Base-by-base conservation (phyloP, 2,113 vertebrate genomes). In the Columba livia region DNA sequence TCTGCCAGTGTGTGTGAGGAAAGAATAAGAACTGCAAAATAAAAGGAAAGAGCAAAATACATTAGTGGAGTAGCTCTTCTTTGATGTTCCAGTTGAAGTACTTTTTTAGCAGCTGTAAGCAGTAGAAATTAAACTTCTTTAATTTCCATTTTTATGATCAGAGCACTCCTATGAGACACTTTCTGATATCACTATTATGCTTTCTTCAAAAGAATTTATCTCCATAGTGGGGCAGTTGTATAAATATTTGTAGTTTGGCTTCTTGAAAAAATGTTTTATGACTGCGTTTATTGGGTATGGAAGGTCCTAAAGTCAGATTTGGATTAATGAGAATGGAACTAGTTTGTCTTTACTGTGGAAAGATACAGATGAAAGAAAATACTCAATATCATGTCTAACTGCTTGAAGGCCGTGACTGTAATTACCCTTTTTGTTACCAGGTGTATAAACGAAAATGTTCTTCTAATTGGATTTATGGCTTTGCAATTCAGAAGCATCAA, bases 91-190 rank as follows among this genome's bases (percentile, higher is more conserved):
- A 28, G 51, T 84, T 96, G 94, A 96, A 93, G 72, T 94, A 83
- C 58, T 44, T 54, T 78, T 85, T 84, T 79, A 94, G 83, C 69
- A 85, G 47, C 62, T 89, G 91, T 96, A 97, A 97, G 56, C 81
- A 89, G 50, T 48, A 94, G 91, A 95, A 97, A 82, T 96, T 93
- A 93, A 81, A 91, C 65, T 85, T 56, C 72, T 94, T 90, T 93
- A 83, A 90, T 97, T 97, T 96, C 60, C 60, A 53, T 78, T 94
- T 96, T 83, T 74, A 83, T 95, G 85, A 94, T 91, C 84, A 82
- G 89, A 96, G 75, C 54, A 67, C n/a, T 96, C 71, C 61, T 79
- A 15, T 78, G 90, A 91, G 85, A 92, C 69, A 82, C 79, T 64
- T 95, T 80, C 79, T 85, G 83, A 89, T 93, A 73, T 51, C 79